Evolutionary conservation across 2,888 invertebrate species (phyloP).

Genomic region (Andrena chrysosceles): DNA sequence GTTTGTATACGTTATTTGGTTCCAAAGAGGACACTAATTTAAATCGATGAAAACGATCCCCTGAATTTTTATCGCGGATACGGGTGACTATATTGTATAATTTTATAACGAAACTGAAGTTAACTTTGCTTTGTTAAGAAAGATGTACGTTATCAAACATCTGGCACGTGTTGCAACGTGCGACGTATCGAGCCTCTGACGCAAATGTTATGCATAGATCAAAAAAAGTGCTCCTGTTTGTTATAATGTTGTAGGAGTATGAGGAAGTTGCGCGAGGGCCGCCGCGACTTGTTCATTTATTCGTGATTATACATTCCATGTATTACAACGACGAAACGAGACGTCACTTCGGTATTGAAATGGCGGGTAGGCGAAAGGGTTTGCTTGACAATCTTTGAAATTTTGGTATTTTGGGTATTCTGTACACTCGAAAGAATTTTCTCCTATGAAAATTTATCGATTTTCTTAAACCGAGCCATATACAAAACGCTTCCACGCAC

Average conservation of each 20-base stretch:
- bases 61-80: too few species aligned
- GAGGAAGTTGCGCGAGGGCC: background rate
- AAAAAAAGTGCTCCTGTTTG: background rate
- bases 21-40: too few species aligned
- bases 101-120: background rate
- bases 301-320: constrained; percentile 7
- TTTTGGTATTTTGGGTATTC: background rate
- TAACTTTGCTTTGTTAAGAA: background rate
- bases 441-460: background rate
- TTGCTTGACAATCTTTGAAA: background rate
- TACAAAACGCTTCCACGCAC: background rate
- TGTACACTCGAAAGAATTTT: background rate
- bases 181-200: background rate
- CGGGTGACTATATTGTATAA: background rate
- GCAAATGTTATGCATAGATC: background rate
- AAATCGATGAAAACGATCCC: too few species aligned
- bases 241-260: constrained; percentile 3
- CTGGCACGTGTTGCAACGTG: background rate
- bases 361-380: background rate
- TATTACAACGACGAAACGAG: constrained; percentile 6
- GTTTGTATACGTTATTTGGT: too few species aligned
- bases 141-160: background rate
- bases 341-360: constrained; percentile 5
- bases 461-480: background rate
- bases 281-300: background rate